Conservation (phyloP, 2,113 vertebrate species). For the Myrmecobius fasciatus region DNA sequence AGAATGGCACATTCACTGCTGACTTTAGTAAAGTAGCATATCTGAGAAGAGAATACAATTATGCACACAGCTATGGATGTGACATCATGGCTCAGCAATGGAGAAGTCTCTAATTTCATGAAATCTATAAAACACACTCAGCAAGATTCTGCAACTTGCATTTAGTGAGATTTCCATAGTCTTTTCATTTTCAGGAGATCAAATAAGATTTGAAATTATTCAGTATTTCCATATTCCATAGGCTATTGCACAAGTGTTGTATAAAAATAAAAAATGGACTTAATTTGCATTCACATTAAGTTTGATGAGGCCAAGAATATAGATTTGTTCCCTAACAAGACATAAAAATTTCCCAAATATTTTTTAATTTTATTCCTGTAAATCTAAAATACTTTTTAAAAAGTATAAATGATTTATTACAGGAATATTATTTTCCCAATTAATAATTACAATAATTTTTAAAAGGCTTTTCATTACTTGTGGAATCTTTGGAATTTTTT, state of each 20-base stretch:
- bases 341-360: conserved; percentile 48
- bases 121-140: conserved; percentile 22
- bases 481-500: neutral
- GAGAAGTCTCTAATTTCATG: conserved; percentile 34
- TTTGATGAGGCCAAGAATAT: conserved; percentile 46
- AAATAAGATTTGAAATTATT: conserved; percentile 63
- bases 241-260: conserved; percentile 35
- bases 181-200: conserved; percentile 48
- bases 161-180: conserved; percentile 46
- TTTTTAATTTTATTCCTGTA: conserved; percentile 30
- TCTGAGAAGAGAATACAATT: neutral
- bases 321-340: conserved; percentile 44
- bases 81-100: conserved; percentile 18
- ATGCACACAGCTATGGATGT: neutral
- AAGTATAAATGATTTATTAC: conserved; percentile 35
- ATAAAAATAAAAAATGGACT: conserved; percentile 63
- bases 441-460: conserved; percentile 39
- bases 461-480: neutral
- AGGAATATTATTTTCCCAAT: neutral
- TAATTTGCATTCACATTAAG: conserved; percentile 47
- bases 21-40: neutral
- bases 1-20: neutral
- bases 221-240: conserved; percentile 49
- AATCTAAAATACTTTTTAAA: neutral
- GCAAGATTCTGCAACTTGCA: conserved; percentile 48